Conservation (phyloP, 2,888 invertebrate genomes). For the Dusona sp. region DNA sequence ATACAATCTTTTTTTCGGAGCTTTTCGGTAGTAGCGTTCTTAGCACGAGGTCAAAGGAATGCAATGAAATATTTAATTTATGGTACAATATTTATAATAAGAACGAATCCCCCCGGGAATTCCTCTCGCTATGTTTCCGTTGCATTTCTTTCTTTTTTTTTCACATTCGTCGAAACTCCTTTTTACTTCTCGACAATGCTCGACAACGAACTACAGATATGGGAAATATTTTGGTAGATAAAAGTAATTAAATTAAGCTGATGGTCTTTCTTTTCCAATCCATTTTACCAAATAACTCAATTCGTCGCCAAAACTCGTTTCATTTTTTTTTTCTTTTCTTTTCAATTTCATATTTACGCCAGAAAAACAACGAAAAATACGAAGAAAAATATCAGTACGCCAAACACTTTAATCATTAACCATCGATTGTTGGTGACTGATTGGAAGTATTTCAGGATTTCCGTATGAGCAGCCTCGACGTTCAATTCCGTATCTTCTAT, state of each 20-base stretch:
- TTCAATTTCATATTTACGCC: slow-evolving; percentile 87
- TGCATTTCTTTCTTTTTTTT: slow-evolving; percentile 36
- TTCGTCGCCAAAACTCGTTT: slow-evolving; percentile 23
- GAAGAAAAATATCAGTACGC: slow-evolving; percentile 99
- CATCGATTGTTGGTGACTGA: slow-evolving; percentile 98
- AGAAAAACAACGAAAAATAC: slow-evolving; percentile 99
- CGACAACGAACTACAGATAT: slow-evolving; percentile 57
- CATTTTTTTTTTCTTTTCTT: not conserved
- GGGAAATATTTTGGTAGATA: slow-evolving; percentile 47
- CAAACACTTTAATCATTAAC: slow-evolving; percentile 99
- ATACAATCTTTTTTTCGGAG: slow-evolving; percentile 49
- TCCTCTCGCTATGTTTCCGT: slow-evolving; percentile 42
- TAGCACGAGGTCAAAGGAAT: slow-evolving; percentile 59
- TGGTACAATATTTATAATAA: slow-evolving; percentile 67
- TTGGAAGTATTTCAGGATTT: slow-evolving; percentile 99
- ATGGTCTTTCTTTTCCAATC: slow-evolving; percentile 12
- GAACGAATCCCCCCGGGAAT: slow-evolving; percentile 61
- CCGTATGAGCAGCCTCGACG: slow-evolving; percentile 98
- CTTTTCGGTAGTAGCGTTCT: slow-evolving; percentile 41
- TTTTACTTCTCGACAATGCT: slow-evolving; percentile 38
- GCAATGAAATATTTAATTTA: slow-evolving; percentile 65
- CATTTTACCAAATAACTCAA: slow-evolving; percentile 51
- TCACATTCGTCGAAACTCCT: slow-evolving; percentile 16
- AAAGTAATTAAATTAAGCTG: slow-evolving; percentile 47
- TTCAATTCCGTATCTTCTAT: slow-evolving; percentile 98